Base-by-base conservation (phyloP, 1,140 invertebrate genomes). In the Anastrepha obliqua region DNA sequence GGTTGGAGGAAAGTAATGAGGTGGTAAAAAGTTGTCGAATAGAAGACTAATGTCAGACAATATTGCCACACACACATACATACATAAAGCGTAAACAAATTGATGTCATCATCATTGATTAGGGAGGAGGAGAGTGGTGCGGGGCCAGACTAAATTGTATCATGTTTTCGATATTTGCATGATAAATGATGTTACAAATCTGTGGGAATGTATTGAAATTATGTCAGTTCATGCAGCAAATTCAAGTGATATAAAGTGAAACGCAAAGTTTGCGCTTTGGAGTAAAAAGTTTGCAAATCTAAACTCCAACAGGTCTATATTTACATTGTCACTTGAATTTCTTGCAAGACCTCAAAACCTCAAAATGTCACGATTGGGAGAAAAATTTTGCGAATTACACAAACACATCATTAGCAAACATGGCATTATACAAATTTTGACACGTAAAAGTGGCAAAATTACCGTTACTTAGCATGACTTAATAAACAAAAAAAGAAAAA, bases 31-130 rank as follows among this genome's bases (percentile, higher is more conserved):
- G 3, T 9, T 67, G 64, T 55, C 51, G 51, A 55, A 67, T 20
- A 67, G 39, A 67, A 67, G n/a, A 67, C 39, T 67, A 13, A 42
- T 67, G 64, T 67, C 64, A 67, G 51, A 6, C 51, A 55, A 67
- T 67, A 39, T 29, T 67, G 64, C 6, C 64, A 67, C 3, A 67
- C 39, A 67, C 13, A 5, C 13, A 67, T 2, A 42, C 2, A 3
- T 11, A 39, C 8, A 42, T 67, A 64, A 20, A 29, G 20, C n/a
- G 9, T 64, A 20, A 64, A 67, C 64, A 67, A 39, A 67, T 67
- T 20, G 29, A 29, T 65, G 29, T 39, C 8, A 67, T 67, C 2
- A 67, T 67, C 29, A 67, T 67, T 11, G 9, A 15, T 13, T 39
- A 7, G 3, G 20, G 0, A 67, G 64, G 13, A 42, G 1, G 39